Evolutionary conservation across 2,797 vertebrate species (phyloP), one percentile per base, ranked within the genome.

Genomic region (Silurus lanzhouensis): DNA sequence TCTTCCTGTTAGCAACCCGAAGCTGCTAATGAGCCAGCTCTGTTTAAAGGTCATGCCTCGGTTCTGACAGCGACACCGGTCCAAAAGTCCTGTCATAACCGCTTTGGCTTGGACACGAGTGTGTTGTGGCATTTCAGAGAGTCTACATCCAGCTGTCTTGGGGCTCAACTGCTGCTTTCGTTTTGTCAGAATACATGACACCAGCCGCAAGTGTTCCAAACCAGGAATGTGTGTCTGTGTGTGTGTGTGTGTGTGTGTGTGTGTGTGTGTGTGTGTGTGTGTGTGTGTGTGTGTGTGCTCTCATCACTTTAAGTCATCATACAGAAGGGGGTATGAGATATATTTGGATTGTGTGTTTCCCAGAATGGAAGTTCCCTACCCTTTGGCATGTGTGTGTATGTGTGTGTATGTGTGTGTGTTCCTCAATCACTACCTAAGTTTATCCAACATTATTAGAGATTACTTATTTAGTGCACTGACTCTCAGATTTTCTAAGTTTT

Each of bases 71-170:
- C 64, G 66, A 74, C 78, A 83, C 61, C 31, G 17, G 71, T 27
- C 71, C 31, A 19, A 85, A 72, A 25, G 10, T 80, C 82, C 70
- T 46, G 14, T 48, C 46, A 6, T 85, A 38, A 85, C 20, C 25
- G 74, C 66, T 57, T 68, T 80, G 79, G 77, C 78, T 79, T 7
- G 10, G 83, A 82, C 55, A 60, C 19, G 19, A 58, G 9, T 77
- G 63, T 76, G 68, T 9, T 80, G 7, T 82, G 77, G 55, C 57
- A 86, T 85, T 87, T 78, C 76, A 75, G 78, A 68, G 31, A 20
- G n/a, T 63, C 17, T 85, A 83, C 82, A 57, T 83, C 83, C 85
- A 84, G 87, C 83, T 88, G 87, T 81, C 78, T 64, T 17, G n/a
- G 38, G 13, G 74, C 68, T 85, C 74, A 83, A 80, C 31, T 72